These are phyloP conservation scores for Diplazon laetatorius DNA, from an alignment of 2,888 invertebrate species.

Conservation along the genomic window DNA sequence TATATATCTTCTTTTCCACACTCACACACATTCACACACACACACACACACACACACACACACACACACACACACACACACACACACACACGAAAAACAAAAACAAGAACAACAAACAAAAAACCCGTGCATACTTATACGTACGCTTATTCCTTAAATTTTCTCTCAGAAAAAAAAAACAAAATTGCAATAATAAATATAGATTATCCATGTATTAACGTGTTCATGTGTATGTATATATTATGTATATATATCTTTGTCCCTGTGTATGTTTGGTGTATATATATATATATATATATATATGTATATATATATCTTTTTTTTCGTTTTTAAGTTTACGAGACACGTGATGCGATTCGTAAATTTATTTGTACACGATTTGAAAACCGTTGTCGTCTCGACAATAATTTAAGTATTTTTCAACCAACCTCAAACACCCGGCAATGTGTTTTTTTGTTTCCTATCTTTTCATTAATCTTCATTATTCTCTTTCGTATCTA, in stretches of 20 bases:
- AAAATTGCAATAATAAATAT: constrained; percentile 73
- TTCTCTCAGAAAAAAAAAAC: constrained; percentile 65
- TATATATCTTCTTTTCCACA: constrained; percentile 35
- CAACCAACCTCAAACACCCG: constrained; percentile 32
- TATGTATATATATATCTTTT: constrained; percentile 62
- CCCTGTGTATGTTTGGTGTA: constrained; percentile 51
- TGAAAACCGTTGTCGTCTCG: constrained; percentile 23
- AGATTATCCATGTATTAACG: constrained; percentile 60
- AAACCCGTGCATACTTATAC: constrained; percentile 58
- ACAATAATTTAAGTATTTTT: constrained; percentile 50
- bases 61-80: no score
- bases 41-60: no score
- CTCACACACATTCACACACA: no score
- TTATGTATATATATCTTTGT: constrained; percentile 16
- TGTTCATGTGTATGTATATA: constrained; percentile 39
- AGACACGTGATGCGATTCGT: constrained; percentile 59
- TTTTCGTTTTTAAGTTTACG: constrained; percentile 67
- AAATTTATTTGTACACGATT: constrained; percentile 59
- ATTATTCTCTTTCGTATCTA: constrained; percentile 64
- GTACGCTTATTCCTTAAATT: constrained; percentile 67
- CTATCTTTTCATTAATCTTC: no score
- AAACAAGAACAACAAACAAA: neutral
- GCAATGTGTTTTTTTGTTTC: constrained; percentile 1
- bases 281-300: constrained; percentile 62
- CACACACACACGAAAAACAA: no score